A percentile compares a stretch with the other conserved stretches of the same genome.
phyloP scores from a whole-genome alignment of 2,113 vertebrate genomes.

The Pedetes capensis region DNA sequence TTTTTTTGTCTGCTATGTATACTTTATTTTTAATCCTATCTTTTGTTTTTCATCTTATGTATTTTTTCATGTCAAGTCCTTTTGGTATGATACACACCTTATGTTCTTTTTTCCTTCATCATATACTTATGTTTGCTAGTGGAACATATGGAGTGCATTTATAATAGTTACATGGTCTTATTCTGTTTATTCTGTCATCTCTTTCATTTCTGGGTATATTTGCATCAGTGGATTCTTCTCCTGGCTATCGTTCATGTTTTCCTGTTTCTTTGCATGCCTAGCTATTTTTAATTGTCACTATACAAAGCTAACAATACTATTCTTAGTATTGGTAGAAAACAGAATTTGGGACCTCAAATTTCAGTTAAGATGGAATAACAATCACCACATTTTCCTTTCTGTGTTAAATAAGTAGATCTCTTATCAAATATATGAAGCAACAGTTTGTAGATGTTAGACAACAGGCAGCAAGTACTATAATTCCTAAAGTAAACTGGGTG shows the following conservation, averaged over 20 bases:
- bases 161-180: neutral
- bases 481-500: too few species aligned
- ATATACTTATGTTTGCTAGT: neutral
- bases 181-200: neutral
- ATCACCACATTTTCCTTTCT: neutral
- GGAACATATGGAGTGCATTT: neutral
- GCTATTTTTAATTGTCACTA: neutral
- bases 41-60: neutral
- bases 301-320: neutral
- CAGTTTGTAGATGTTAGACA: neutral
- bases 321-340: neutral
- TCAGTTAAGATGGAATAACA: neutral
- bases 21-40: neutral
- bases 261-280: neutral
- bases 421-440: neutral
- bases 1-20: neutral
- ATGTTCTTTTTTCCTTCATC: neutral
- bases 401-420: slow-evolving; percentile 12
- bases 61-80: neutral
- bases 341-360: neutral
- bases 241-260: neutral
- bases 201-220: neutral
- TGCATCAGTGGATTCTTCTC: neutral
- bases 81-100: too few species aligned
- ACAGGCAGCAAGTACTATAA: neutral